A percentile compares a stretch with the other conserved stretches of the same genome.
phyloP scores from a whole-genome alignment of 2,888 invertebrate genomes.

The Ametastegia equiseti region DNA sequence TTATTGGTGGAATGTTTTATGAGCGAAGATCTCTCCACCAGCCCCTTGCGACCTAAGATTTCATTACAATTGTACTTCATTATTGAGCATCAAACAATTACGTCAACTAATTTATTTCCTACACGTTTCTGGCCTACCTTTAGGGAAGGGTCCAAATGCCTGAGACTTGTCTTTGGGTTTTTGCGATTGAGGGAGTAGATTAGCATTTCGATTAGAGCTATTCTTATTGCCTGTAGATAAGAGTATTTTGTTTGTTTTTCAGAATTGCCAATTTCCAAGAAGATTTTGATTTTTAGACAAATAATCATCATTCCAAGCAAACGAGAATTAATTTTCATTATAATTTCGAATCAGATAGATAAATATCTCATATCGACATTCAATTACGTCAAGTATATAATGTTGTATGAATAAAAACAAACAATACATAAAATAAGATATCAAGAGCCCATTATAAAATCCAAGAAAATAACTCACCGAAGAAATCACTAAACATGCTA shows the following conservation, averaged over 20 bases:
- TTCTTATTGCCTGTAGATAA: conserved; percentile 69
- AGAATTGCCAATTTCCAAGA: conserved; percentile 25
- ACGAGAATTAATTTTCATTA: neutral
- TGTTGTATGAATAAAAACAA: neutral
- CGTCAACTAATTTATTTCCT: conserved; percentile 29
- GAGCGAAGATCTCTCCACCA: conserved; percentile 93
- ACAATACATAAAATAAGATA: neutral
- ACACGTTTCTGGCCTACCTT: conserved; percentile 78
- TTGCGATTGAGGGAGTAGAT: conserved; percentile 74
- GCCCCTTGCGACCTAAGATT: conserved; percentile 81
- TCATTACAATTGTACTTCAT: too few species aligned
- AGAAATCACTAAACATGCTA: conserved; percentile 96
- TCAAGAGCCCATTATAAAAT: neutral
- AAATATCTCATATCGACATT: conserved; percentile 22
- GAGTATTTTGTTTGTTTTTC: neutral
- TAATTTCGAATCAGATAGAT: neutral
- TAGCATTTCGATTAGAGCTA: conserved; percentile 72
- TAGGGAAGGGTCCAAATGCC: conserved; percentile 87
- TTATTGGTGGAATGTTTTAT: conserved; percentile 89
- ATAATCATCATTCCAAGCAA: conserved; percentile 8
- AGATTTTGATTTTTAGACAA: neutral
- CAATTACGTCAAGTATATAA: conserved; percentile 6
- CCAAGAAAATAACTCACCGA: conserved; percentile 79
- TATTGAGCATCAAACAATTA: too few species aligned
- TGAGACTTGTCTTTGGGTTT: conserved; percentile 77